These are phyloP conservation scores for Arvicanthis niloticus DNA, from an alignment of 2,113 vertebrate species.

Conservation along the genomic window DNA sequence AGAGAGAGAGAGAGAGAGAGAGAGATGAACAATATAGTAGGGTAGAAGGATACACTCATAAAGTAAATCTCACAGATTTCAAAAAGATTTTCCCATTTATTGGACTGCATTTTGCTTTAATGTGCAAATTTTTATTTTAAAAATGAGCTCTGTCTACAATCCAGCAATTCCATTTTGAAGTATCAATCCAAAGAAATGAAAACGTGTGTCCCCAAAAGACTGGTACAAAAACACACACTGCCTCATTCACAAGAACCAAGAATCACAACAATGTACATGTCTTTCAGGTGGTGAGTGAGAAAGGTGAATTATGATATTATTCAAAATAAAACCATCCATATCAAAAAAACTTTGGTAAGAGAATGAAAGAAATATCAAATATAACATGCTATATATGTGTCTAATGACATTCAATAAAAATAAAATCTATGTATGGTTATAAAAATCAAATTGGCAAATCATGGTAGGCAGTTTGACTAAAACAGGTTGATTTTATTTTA, in stretches of 20 bases:
- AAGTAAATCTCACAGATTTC: neutral
- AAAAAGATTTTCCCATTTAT: neutral
- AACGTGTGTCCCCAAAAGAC: neutral
- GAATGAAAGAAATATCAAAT: neutral
- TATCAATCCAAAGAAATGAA: conserved; percentile 14
- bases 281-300: neutral
- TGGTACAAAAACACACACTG: neutral
- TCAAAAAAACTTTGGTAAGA: neutral
- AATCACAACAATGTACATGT: neutral
- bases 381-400: neutral
- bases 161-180: neutral
- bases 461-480: neutral
- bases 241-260: neutral
- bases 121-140: neutral
- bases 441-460: neutral
- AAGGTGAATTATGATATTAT: neutral
- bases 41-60: neutral
- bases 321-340: neutral
- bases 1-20: neutral
- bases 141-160: neutral
- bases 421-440: neutral
- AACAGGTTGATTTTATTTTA: neutral
- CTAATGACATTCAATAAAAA: neutral
- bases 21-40: neutral
- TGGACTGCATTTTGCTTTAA: neutral